These are phyloP conservation scores for Synodontis membranacea DNA, from an alignment of 2,113 vertebrate genomes.

Conservation along the genomic window DNA sequence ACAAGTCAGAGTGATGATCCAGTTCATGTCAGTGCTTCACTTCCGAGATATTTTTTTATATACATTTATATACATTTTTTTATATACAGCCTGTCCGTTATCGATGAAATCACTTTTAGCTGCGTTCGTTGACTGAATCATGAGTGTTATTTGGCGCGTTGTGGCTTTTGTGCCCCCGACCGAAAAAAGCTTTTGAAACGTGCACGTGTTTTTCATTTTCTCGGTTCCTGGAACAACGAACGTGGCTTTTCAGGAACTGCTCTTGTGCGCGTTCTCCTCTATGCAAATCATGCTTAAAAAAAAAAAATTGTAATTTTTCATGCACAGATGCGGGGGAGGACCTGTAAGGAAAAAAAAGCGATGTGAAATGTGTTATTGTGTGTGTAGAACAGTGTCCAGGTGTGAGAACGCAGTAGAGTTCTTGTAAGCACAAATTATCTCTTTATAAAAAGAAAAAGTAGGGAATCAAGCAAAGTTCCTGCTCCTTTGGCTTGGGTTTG, in stretches of 20 bases:
- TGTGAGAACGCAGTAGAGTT: neutral
- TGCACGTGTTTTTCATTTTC: neutral
- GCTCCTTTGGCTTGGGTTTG: neutral
- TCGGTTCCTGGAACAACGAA: neutral
- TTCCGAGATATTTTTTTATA: neutral
- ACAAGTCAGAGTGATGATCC: neutral
- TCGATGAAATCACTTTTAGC: constrained; percentile 24
- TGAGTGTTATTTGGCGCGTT: neutral
- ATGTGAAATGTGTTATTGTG: neutral
- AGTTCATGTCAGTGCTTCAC: neutral
- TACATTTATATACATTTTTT: no score
- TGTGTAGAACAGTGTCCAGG: neutral
- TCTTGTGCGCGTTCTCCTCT: neutral
- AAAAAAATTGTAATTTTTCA: neutral
- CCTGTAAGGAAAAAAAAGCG: neutral
- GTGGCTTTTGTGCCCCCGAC: neutral
- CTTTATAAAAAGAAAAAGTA: neutral
- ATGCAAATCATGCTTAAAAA: neutral
- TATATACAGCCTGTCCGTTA: constrained; percentile 20
- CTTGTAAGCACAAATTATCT: neutral
- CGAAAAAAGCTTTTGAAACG: neutral
- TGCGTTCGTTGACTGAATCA: constrained; percentile 1
- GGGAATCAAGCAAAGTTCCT: neutral
- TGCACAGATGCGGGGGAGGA: neutral
- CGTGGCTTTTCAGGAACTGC: neutral